A percentile compares a stretch with the other conserved stretches of the same genome.
Conservation (phyloP, 2,113 vertebrate genomes). For the Catharus bicknelli region DNA sequence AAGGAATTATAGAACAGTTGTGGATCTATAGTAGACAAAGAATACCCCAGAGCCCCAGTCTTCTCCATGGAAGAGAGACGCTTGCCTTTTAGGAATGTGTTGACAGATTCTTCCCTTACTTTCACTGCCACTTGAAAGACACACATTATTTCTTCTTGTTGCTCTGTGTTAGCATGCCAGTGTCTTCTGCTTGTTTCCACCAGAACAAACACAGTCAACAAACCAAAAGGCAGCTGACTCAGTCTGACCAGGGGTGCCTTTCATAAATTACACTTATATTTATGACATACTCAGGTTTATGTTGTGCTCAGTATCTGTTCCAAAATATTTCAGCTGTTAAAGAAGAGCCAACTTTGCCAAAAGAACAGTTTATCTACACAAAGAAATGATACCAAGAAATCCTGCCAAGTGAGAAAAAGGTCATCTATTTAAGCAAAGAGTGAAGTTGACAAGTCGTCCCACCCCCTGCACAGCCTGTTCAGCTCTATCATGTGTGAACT, state of each 20-base stretch:
- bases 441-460: not conserved
- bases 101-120: not conserved
- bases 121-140: not conserved
- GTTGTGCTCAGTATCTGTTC: not conserved
- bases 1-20: not conserved
- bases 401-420: constrained; percentile 28
- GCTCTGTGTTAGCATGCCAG: not conserved
- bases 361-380: constrained; percentile 26
- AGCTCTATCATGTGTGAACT: not conserved
- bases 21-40: not conserved
- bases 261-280: not conserved
- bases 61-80: not conserved
- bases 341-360: constrained; percentile 6
- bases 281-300: not conserved
- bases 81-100: not conserved
- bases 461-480: not conserved
- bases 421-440: constrained; percentile 18
- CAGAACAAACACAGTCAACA: not conserved
- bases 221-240: not conserved
- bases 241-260: not conserved
- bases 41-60: not conserved
- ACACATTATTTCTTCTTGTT: not conserved
- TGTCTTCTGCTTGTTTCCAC: not conserved
- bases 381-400: not conserved
- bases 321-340: constrained; percentile 20